Evolutionary conservation across 2,888 invertebrate species (phyloP).

Genomic region (Aethes cnicana): DNA sequence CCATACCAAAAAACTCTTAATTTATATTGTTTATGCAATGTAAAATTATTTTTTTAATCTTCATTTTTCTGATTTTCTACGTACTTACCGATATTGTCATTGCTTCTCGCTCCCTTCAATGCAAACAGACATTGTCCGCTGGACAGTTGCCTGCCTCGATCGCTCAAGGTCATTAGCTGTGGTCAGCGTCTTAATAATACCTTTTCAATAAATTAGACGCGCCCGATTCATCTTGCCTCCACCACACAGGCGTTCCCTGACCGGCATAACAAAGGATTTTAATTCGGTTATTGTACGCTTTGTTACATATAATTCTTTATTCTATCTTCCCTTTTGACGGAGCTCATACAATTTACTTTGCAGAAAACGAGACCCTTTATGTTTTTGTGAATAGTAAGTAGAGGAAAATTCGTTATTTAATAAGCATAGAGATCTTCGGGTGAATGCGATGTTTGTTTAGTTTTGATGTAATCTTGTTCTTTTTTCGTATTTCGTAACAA

Average conservation of each 20-base stretch:
- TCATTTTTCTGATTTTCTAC: no score
- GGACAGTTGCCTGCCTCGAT: no score
- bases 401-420: slow-evolving; percentile 27
- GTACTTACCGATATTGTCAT: no score
- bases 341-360: slow-evolving; percentile 60
- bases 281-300: slow-evolving; percentile 70
- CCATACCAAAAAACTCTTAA: no score
- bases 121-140: no score
- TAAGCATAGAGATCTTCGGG: slow-evolving; percentile 14
- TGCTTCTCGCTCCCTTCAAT: no score
- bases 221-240: slow-evolving; percentile 61
- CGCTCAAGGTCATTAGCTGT: no score
- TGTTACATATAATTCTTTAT: slow-evolving; percentile 68
- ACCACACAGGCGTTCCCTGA: slow-evolving; percentile 43
- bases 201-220: slow-evolving; percentile 46
- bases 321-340: slow-evolving; percentile 58
- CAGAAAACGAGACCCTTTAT: slow-evolving; percentile 56
- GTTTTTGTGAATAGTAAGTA: slow-evolving; percentile 53
- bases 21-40: no score
- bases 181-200: slow-evolving; percentile 25
- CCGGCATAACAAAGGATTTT: slow-evolving; percentile 67
- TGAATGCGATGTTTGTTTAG: not conserved
- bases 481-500: no score
- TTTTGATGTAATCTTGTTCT: not conserved
- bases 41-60: no score